Evolutionary conservation across 2,113 vertebrate species (phyloP).

Genomic region (Psilopsiagon aymara): DNA sequence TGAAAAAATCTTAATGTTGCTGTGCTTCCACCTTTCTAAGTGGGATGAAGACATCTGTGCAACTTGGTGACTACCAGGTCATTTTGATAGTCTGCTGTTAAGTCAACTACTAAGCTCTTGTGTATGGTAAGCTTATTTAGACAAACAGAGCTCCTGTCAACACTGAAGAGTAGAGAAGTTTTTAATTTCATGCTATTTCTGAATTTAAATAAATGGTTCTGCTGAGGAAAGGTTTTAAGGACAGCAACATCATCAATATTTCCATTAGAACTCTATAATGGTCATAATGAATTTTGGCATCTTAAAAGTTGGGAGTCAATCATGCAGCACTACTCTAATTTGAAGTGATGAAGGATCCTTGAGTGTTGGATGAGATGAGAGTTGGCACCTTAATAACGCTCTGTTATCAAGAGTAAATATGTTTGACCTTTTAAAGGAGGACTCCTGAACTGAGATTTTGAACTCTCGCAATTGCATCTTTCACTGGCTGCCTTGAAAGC

Average conservation of each 20-base stretch:
- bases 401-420: neutral
- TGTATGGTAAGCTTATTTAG: neutral
- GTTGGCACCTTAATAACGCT: neutral
- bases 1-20: neutral
- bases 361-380: neutral
- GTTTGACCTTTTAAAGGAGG: neutral
- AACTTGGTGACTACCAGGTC: neutral
- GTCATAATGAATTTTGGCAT: fast-evolving
- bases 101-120: neutral
- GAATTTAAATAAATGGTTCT: neutral
- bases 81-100: neutral
- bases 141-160: neutral
- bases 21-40: neutral
- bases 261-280: neutral
- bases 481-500: neutral
- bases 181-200: neutral
- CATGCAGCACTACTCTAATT: neutral
- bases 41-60: neutral
- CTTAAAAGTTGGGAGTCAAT: neutral
- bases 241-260: neutral
- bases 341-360: neutral
- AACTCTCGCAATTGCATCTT: neutral
- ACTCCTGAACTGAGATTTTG: neutral
- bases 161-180: neutral
- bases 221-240: neutral